Base-by-base conservation (phyloP, 2,888 invertebrate genomes). In the Trilocha varians region DNA sequence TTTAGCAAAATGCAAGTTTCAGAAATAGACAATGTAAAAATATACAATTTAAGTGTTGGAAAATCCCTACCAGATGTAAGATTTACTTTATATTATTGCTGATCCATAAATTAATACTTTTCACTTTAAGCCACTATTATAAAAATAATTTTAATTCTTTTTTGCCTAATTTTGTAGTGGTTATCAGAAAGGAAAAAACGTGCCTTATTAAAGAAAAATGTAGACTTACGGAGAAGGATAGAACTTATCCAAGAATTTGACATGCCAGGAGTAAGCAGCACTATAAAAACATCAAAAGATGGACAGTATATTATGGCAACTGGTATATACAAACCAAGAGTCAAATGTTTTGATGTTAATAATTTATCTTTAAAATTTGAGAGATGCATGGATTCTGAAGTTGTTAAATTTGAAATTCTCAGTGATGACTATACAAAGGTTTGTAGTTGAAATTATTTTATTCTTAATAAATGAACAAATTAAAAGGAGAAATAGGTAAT, bases 191-290 rank as follows among this genome's bases (percentile, higher is more conserved):
- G 92, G 55, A 95, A 95, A 72, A 90, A 93, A 62, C 88, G 95
- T 53, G 89, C 91, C 5, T 82, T 97, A 47, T 86, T 94, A 40
- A 95, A 95, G 72, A 95, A 95, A 76, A 93, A 97, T 91, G 91
- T 93, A 33, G 98, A 97, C 69, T 88, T 98, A 38, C 88, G 97
- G 53, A 89, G 94, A 55, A 88, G 97, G 64, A 96, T 99, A 57
- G 96, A 99, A 78, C 90, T 99, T 34, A 95, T 99, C 52, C 99
- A 99, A 80, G 99, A 99, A 69, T 99, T 99, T 88, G 96, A 98
- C 57, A 99, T 99, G 99, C 99, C 99, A 16, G 96, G 92, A 38
- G 89, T 99, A 0, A 97, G 97, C 65, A 93, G 92, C 13, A 90
- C 91, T 40, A 88, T 99, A 16, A 88, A 91, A 61, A 89, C 96